Evolutionary conservation across 2,888 invertebrate species (phyloP).

Genomic region (Lasioglossum pauxillum): DNA sequence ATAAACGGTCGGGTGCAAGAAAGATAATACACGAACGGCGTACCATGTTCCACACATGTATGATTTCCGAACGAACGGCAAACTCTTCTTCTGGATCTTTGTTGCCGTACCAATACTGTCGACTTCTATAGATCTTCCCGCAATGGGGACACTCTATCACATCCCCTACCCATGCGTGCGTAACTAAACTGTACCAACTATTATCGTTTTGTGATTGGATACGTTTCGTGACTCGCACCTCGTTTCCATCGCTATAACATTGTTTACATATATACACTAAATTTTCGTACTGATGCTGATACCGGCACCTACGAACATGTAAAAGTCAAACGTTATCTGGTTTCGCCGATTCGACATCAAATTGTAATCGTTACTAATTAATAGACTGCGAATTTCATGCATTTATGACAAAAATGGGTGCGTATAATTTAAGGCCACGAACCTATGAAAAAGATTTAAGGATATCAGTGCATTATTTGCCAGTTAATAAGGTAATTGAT

Average conservation of each 20-base stretch:
- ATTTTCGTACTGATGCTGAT: slow-evolving; percentile 91
- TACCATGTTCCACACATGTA: slow-evolving; percentile 86
- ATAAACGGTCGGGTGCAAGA: not conserved
- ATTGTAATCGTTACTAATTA: not conserved
- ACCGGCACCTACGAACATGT: slow-evolving; percentile 84
- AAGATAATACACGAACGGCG: slow-evolving; percentile 29
- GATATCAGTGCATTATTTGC: no score
- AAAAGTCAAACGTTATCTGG: not conserved
- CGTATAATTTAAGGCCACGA: no score
- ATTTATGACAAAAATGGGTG: no score
- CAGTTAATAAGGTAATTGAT: no score
- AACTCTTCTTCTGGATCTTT: slow-evolving; percentile 89
- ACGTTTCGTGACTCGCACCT: slow-evolving; percentile 87
- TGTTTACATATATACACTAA: slow-evolving; percentile 88
- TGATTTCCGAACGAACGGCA: slow-evolving; percentile 87
- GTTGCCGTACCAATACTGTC: slow-evolving; percentile 93
- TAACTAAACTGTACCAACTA: slow-evolving; percentile 89
- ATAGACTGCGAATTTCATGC: no score
- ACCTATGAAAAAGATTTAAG: no score
- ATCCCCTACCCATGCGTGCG: slow-evolving; percentile 92
- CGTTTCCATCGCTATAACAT: slow-evolving; percentile 87
- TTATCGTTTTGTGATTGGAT: slow-evolving; percentile 84
- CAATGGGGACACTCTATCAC: slow-evolving; percentile 91
- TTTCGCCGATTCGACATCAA: not conserved
- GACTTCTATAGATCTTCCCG: slow-evolving; percentile 90